phyloP scores from a whole-genome alignment of 2,797 vertebrate genomes.

The Fundulus diaphanus region DNA sequence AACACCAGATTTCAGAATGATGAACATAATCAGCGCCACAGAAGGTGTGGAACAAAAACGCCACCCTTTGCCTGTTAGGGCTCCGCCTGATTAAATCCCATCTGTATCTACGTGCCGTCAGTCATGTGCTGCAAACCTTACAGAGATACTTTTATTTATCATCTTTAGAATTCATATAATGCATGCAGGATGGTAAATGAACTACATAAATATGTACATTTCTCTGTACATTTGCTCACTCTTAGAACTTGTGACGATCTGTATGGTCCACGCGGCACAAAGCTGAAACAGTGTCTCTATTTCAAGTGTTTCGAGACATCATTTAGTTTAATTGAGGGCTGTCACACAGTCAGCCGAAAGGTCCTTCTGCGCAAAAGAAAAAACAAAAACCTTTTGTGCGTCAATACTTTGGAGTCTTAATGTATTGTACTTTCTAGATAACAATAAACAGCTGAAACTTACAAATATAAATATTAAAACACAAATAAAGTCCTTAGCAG shows the following conservation, averaged over 20 bases:
- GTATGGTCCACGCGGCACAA: constrained; percentile 40
- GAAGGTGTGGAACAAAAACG: background rate
- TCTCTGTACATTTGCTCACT: constrained; percentile 44
- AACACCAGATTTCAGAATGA: background rate
- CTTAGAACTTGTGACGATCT: constrained; percentile 26
- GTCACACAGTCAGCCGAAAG: constrained; percentile 1
- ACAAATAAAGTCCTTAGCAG: background rate
- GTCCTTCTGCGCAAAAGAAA: constrained; percentile 16
- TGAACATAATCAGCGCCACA: background rate
- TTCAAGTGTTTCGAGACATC: constrained; percentile 17
- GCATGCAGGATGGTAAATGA: constrained; percentile 70
- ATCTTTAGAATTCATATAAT: constrained; percentile 47
- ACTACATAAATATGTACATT: constrained; percentile 52
- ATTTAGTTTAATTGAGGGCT: constrained; percentile 17
- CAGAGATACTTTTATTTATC: constrained; percentile 21
- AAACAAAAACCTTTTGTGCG: constrained; percentile 27
- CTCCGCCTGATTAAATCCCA: background rate
- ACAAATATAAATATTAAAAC: background rate
- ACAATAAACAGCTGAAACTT: constrained; percentile 5
- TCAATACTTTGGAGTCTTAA: constrained; percentile 15
- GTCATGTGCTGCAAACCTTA: constrained; percentile 8
- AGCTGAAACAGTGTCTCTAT: constrained; percentile 26
- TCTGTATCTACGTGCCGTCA: background rate
- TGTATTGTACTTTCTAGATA: constrained; percentile 11
- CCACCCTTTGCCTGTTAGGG: background rate